Percentiles rank a stretch among this genome's conserved stretches.
Evolutionary conservation across 2,888 invertebrate species (phyloP).

Genomic region (Nephrocerus scutellatus): DNA sequence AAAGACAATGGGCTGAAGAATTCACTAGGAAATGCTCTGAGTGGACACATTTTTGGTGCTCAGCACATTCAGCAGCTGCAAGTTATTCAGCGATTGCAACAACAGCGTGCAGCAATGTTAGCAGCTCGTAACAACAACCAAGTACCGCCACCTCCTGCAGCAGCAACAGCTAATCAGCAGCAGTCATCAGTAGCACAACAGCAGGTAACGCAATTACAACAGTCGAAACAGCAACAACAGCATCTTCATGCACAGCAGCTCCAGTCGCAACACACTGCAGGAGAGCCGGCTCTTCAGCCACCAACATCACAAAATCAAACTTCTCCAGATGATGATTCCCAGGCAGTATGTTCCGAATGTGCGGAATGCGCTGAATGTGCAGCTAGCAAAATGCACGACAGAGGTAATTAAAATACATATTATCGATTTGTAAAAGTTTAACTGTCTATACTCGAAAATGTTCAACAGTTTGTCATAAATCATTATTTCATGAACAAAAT

Average conservation of each 20-base stretch:
- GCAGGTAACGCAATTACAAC: conserved; percentile 14
- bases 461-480: too few species aligned
- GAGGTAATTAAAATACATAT: conserved; percentile 36
- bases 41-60: conserved; percentile 59
- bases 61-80: conserved; percentile 57
- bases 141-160: conserved; percentile 27
- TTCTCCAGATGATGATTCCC: conserved; percentile 38
- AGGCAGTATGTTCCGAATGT: conserved; percentile 46
- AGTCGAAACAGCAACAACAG: conserved; percentile 19
- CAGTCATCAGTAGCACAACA: conserved; percentile 12
- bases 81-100: conserved; percentile 58
- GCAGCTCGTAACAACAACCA: conserved; percentile 43
- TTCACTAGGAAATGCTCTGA: conserved; percentile 54
- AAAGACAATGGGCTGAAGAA: conserved; percentile 72
- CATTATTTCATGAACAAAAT: too few species aligned
- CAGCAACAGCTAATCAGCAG: conserved; percentile 6
- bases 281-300: too few species aligned
- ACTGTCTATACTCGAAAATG: too few species aligned
- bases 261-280: conserved; percentile 8
- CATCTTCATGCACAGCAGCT: conserved; percentile 19
- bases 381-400: conserved; percentile 45
- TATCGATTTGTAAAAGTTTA: too few species aligned
- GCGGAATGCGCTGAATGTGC: conserved; percentile 48
- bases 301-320: conserved; percentile 23
- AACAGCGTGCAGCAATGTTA: conserved; percentile 52